These are phyloP conservation scores for Amniataba percoides DNA, from an alignment of 2,797 vertebrate species.

Conservation along the genomic window DNA sequence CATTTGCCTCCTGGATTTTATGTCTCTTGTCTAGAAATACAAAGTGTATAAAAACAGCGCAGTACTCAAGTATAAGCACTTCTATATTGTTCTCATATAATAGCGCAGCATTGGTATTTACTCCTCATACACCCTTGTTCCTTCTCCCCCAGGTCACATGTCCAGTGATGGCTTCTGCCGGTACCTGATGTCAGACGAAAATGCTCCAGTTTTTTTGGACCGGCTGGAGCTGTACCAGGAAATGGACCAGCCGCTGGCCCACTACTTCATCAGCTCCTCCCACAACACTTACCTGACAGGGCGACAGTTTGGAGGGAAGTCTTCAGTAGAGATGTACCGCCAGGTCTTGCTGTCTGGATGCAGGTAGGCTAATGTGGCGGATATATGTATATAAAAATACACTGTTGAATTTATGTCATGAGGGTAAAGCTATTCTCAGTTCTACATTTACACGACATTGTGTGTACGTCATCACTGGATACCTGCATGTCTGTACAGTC, in stretches of 20 bases:
- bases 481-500: not conserved
- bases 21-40: not conserved
- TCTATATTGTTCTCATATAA: not conserved
- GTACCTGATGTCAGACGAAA: constrained; percentile 99
- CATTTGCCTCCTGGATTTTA: not conserved
- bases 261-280: constrained; percentile 98
- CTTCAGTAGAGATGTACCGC: constrained; percentile 98
- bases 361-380: constrained; percentile 85
- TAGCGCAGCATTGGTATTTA: not conserved
- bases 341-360: constrained; percentile 97
- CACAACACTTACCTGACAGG: constrained; percentile 98
- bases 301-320: constrained; percentile 97
- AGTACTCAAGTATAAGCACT: not conserved
- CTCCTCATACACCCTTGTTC: no score
- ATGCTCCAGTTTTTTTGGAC: constrained; percentile 97
- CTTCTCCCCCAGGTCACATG: constrained; percentile 86
- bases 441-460: not conserved
- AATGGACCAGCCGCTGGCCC: constrained; percentile 97
- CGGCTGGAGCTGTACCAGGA: constrained; percentile 97
- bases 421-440: not conserved
- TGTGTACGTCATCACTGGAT: not conserved
- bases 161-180: constrained; percentile 97
- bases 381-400: not conserved
- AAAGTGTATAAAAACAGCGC: not conserved
- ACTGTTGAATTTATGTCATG: not conserved